phyloP scores from a whole-genome alignment of 2,888 invertebrate species.

The Entomobrya multifasciata region DNA sequence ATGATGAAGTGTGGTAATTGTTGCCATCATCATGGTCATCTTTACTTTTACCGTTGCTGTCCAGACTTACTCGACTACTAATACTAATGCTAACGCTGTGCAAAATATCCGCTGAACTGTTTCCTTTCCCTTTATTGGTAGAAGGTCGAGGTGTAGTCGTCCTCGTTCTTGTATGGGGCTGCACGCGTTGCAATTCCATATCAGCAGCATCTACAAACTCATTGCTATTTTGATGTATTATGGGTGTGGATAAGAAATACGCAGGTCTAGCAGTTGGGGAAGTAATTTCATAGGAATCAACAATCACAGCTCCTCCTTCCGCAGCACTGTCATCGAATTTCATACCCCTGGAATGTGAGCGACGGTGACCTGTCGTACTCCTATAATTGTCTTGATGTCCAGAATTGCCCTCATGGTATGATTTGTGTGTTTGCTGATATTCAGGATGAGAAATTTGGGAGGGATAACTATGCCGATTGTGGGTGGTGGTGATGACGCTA shows the following conservation, averaged over 20 bases:
- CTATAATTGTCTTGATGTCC: slow-evolving; percentile 31
- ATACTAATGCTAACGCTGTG: slow-evolving; percentile 69
- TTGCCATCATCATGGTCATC: slow-evolving; percentile 24
- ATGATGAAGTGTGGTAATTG: too few species aligned
- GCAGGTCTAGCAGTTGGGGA: slow-evolving; percentile 60
- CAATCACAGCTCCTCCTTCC: background rate
- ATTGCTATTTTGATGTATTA: slow-evolving; percentile 38
- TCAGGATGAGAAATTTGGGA: slow-evolving; percentile 28
- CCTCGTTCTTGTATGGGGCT: background rate
- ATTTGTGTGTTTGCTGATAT: slow-evolving; percentile 22
- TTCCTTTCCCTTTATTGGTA: background rate
- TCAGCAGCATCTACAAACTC: slow-evolving; percentile 46
- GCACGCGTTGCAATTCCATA: slow-evolving; percentile 56
- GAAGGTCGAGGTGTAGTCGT: background rate
- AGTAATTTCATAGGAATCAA: slow-evolving; percentile 58
- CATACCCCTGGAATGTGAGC: slow-evolving; percentile 47
- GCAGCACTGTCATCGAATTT: slow-evolving; percentile 48
- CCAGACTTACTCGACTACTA: slow-evolving; percentile 55
- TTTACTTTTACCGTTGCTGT: too few species aligned
- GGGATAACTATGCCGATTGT: background rate
- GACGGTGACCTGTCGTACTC: slow-evolving; percentile 24
- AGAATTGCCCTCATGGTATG: background rate
- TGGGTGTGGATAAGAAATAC: slow-evolving; percentile 22
- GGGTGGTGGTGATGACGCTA: slow-evolving; percentile 10
- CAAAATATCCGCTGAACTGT: slow-evolving; percentile 60